Conservation (phyloP, 2,888 invertebrate genomes). For the Epinotia nisella region DNA sequence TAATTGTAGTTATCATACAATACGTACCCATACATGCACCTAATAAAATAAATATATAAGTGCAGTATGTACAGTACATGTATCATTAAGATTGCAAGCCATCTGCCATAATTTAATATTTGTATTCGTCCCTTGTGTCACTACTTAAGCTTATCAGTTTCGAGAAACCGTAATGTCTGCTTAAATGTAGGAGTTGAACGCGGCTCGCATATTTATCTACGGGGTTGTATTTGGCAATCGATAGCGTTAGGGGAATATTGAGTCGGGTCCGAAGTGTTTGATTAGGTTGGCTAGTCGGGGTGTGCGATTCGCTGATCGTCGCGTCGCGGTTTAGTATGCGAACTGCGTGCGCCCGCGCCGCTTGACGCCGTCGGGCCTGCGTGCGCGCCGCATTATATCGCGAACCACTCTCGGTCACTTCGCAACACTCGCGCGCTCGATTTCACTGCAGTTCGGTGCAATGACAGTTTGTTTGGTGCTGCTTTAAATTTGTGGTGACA, state of each 20-base stretch:
- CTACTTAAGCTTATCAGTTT: slow-evolving; percentile 58
- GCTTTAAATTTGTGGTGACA: slow-evolving; percentile 32
- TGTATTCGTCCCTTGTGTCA: slow-evolving; percentile 33
- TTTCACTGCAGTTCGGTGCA: slow-evolving; percentile 68
- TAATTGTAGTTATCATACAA: slow-evolving; percentile 35
- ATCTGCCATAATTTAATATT: slow-evolving; percentile 34
- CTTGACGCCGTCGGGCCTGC: slow-evolving; percentile 71
- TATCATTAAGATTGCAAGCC: slow-evolving; percentile 29
- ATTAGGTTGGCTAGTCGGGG: slow-evolving; percentile 65
- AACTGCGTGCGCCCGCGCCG: slow-evolving; percentile 76
- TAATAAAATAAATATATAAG: slow-evolving; percentile 29
- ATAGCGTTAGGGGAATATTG: slow-evolving; percentile 73
- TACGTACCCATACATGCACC: slow-evolving; percentile 18
- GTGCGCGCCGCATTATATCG: slow-evolving; percentile 57
- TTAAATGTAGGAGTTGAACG: slow-evolving; percentile 64
- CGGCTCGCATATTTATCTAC: slow-evolving; percentile 67
- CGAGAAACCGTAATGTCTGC: slow-evolving; percentile 61
- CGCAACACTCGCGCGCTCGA: slow-evolving; percentile 70
- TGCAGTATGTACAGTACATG: slow-evolving; percentile 15
- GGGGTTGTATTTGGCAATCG: slow-evolving; percentile 68
- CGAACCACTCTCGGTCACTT: slow-evolving; percentile 60
- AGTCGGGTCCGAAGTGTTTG: slow-evolving; percentile 71
- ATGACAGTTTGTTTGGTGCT: slow-evolving; percentile 66
- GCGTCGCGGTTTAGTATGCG: slow-evolving; percentile 81
- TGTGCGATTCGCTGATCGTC: slow-evolving; percentile 77